Evolutionary conservation across 2,113 vertebrate genomes (phyloP), one percentile per base, ranked within the genome.

Genomic region (Noctilio leporinus): DNA sequence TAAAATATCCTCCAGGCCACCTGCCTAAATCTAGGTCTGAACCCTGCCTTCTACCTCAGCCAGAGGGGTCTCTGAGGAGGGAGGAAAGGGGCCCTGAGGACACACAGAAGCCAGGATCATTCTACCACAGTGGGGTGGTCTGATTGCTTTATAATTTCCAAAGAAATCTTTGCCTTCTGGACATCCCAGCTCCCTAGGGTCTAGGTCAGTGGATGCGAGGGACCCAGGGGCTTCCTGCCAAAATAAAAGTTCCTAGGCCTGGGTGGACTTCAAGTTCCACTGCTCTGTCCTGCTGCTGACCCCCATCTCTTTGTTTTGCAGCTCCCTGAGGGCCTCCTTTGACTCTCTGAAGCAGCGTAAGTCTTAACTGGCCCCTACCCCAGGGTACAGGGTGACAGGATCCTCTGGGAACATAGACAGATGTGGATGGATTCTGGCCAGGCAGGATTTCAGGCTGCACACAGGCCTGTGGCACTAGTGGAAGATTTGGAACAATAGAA

Each of bases 341-440:
- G 99, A 99, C 77, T 98, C 97, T 78, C 98, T 99, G 96, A 99
- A 99, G 98, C 98, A 98, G 97, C 99, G 99, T 99, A 98, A 99
- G 99, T 99, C 70, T 81, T 10, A 2, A 16, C 7, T 30, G 30
- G 30, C 51, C 91, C 38, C 38, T 2, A 9, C 16, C 3, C 17
- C 16, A 17, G 38, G 57, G 51, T 59, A 15, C 45, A 33, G 20
- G 43, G 51, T 57, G 51, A 14, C 1, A 30, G 72, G 35, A 47
- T 20, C 40, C 43, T 43, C 40, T 47, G 73, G 80, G 86, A 51
- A 64, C 75, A 40, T 5, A 65, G 12, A 15, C 17, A 49, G 85
- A 15, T 55, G 38, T 0, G 26, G 45, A 15, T 20, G 51, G n/a
- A 9, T 17, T 59, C 64, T 53, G 20, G 45, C 16, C 5, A 0